phyloP scores from a whole-genome alignment of 2,888 invertebrate species.

The Mimas tiliae region DNA sequence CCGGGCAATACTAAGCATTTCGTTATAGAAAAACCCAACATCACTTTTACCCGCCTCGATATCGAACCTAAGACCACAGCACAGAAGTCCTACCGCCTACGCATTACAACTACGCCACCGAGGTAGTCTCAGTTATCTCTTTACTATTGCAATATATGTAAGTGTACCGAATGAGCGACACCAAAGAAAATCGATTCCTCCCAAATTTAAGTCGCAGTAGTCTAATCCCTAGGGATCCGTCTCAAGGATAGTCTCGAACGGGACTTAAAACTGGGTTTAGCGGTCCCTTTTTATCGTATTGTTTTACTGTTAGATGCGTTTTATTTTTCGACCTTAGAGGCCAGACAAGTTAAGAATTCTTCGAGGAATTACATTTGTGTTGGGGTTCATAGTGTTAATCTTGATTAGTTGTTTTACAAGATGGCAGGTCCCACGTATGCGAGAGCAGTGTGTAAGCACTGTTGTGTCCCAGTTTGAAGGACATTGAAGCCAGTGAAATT shows the following conservation, averaged over 20 bases:
- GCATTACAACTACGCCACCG: too few species aligned
- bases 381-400: not conserved
- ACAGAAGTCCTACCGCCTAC: too few species aligned
- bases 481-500: too few species aligned
- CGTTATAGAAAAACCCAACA: too few species aligned
- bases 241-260: conserved; percentile 11
- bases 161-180: not conserved
- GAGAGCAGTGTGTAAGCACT: too few species aligned
- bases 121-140: too few species aligned
- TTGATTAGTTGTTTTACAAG: too few species aligned
- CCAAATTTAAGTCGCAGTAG: not conserved
- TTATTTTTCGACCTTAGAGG: conserved; percentile 2
- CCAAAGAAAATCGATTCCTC: conserved; percentile 11
- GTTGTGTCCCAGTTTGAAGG: too few species aligned
- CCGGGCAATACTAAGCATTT: too few species aligned
- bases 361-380: not conserved
- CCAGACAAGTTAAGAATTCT: not conserved
- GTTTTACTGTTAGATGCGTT: conserved; percentile 22
- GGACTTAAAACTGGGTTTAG: conserved; percentile 13
- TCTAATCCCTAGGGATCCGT: conserved; percentile 16
- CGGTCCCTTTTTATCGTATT: conserved; percentile 16
- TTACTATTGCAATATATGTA: too few species aligned
- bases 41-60: too few species aligned
- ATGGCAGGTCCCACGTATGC: not conserved
- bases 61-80: too few species aligned